Conservation (phyloP, 2,113 vertebrate genomes). For the Tenebrosternarchus preto region DNA sequence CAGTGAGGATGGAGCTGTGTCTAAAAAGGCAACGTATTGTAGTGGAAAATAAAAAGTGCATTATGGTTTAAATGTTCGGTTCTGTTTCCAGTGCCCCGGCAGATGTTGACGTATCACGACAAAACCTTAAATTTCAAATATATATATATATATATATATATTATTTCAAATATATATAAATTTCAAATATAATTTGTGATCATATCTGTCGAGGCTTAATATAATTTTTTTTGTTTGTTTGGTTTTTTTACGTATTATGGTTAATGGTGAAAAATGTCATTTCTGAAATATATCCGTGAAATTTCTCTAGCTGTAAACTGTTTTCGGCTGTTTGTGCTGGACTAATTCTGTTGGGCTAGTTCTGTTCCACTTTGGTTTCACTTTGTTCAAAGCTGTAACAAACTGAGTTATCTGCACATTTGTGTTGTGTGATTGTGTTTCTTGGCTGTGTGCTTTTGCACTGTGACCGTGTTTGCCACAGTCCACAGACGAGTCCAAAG, state of each 20-base stretch:
- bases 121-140: neutral
- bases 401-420: neutral
- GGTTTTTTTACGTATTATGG: conserved; percentile 7
- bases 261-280: neutral
- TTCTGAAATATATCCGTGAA: neutral
- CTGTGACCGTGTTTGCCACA: conserved; percentile 48
- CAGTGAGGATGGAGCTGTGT: neutral
- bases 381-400: neutral
- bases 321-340: conserved; percentile 47
- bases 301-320: neutral
- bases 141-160: too few species aligned
- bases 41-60: too few species aligned
- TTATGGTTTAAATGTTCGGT: neutral
- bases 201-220: conserved; percentile 3
- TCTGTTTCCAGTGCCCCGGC: neutral
- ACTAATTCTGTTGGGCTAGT: conserved; percentile 11
- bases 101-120: neutral
- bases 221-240: too few species aligned
- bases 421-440: neutral
- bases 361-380: too few species aligned
- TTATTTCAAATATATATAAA: too few species aligned
- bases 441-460: conserved; percentile 42
- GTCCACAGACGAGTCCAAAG: conserved; percentile 40
- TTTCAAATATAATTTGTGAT: neutral
- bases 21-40: neutral